phyloP scores from a whole-genome alignment of 2,797 vertebrate species.

The Botia almorhae region DNA sequence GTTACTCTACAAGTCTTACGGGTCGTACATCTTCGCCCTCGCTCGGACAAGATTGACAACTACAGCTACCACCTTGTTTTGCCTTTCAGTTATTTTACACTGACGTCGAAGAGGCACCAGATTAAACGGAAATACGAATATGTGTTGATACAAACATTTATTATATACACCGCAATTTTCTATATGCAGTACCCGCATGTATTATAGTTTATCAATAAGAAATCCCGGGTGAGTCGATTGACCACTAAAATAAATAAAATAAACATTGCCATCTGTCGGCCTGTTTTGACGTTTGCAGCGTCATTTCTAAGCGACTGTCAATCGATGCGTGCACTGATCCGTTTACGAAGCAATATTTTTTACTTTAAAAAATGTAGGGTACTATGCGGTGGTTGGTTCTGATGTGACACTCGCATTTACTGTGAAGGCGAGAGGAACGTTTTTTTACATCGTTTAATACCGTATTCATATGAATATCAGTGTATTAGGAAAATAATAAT shows the following conservation, averaged over 20 bases:
- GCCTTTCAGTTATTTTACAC: background rate
- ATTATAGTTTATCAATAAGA: background rate
- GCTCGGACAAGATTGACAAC: conserved; percentile 36
- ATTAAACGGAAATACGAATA: background rate
- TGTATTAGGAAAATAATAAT: background rate
- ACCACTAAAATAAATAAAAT: background rate
- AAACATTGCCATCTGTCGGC: conserved; percentile 26
- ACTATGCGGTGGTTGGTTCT: background rate
- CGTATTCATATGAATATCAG: background rate
- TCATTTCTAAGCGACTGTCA: conserved; percentile 48
- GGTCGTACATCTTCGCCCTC: conserved; percentile 62
- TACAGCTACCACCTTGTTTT: conserved; percentile 14
- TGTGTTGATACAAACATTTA: background rate
- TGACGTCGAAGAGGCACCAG: background rate
- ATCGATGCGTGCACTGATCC: background rate
- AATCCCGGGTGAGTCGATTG: background rate
- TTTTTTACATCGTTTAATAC: too few relatives aligned
- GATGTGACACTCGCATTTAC: background rate
- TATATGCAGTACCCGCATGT: background rate
- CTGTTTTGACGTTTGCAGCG: background rate
- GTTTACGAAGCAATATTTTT: too few relatives aligned
- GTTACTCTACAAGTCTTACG: conserved; percentile 57
- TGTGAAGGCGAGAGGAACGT: background rate
- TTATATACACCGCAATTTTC: background rate
- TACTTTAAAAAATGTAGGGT: too few relatives aligned